Conservation (phyloP, 2,797 vertebrate genomes). For the Schizopygopsis pylzovi region DNA sequence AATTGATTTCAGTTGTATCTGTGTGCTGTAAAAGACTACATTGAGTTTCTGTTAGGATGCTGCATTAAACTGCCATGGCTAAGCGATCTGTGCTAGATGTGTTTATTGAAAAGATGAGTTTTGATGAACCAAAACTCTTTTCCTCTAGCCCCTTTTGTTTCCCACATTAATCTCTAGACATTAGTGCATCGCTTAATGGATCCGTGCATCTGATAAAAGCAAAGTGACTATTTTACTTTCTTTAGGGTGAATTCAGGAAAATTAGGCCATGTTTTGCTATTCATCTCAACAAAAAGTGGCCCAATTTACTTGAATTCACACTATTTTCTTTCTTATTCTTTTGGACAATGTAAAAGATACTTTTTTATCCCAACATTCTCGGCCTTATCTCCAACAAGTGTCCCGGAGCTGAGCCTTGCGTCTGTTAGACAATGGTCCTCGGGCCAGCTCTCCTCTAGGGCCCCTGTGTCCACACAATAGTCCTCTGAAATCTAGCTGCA, state of each 20-base stretch:
- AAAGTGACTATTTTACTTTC: not conserved
- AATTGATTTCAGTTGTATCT: slow-evolving; percentile 11
- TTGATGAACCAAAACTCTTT: slow-evolving; percentile 16
- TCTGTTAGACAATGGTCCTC: slow-evolving; percentile 91
- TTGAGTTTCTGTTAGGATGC: slow-evolving; percentile 16
- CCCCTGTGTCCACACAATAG: slow-evolving; percentile 78
- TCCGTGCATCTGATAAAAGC: slow-evolving; percentile 1
- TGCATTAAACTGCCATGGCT: not conserved
- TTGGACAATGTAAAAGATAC: not conserved
- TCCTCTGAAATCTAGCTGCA: slow-evolving; percentile 15
- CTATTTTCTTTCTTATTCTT: not conserved
- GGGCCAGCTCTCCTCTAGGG: slow-evolving; percentile 93
- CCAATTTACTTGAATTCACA: not conserved
- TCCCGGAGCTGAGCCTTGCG: no score
- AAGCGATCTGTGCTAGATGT: slow-evolving; percentile 30
- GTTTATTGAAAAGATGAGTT: slow-evolving; percentile 30
- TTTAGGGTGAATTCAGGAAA: slow-evolving; percentile 14
- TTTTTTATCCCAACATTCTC: no score
- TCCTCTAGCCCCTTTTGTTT: slow-evolving; percentile 1
- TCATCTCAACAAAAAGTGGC: not conserved
- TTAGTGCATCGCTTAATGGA: not conserved
- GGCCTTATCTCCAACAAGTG: no score
- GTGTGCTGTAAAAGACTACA: not conserved
- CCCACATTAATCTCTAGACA: slow-evolving; percentile 4
- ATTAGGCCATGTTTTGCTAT: not conserved